These are phyloP conservation scores for Moxostoma hubbsi DNA, from an alignment of 2,797 vertebrate species.

Conservation along the genomic window DNA sequence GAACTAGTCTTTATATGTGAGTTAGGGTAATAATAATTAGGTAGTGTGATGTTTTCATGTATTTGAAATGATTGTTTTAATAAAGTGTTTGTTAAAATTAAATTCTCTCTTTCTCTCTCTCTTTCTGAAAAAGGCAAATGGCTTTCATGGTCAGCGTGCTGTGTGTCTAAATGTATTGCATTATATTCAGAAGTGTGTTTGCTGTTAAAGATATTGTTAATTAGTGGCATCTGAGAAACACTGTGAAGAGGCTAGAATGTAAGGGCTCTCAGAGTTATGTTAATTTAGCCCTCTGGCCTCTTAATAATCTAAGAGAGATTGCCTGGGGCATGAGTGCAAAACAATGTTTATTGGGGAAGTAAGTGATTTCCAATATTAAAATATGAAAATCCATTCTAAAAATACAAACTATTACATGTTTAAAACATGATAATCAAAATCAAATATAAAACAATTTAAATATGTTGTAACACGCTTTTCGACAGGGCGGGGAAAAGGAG, in stretches of 20 bases:
- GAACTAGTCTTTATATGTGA: background rate
- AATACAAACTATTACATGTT: too few species aligned
- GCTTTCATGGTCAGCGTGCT: slow-evolving; percentile 12
- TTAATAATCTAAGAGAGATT: slow-evolving; percentile 42
- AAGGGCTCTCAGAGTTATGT: slow-evolving; percentile 24
- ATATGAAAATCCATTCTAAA: too few species aligned
- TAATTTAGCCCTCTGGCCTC: slow-evolving; percentile 28
- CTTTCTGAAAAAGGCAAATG: slow-evolving; percentile 10
- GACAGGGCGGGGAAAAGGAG: too few species aligned
- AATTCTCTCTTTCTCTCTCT: background rate
- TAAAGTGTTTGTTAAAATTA: too few species aligned
- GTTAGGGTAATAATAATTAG: background rate
- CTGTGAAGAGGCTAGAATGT: slow-evolving; percentile 17
- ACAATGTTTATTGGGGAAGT: slow-evolving; percentile 17
- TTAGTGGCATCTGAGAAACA: slow-evolving; percentile 22
- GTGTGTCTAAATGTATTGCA: slow-evolving; percentile 17
- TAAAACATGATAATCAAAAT: too few species aligned
- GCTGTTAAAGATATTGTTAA: slow-evolving; percentile 11
- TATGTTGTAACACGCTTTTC: too few species aligned
- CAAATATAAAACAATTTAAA: too few species aligned
- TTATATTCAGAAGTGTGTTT: slow-evolving; percentile 36
- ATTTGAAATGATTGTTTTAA: too few species aligned
- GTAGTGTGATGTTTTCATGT: too few species aligned
- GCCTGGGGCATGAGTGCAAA: slow-evolving; percentile 30
- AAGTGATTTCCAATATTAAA: background rate